Evolutionary conservation across 2,888 invertebrate species (phyloP), one percentile per base, ranked within the genome.

Genomic region (Limenitis camilla): DNA sequence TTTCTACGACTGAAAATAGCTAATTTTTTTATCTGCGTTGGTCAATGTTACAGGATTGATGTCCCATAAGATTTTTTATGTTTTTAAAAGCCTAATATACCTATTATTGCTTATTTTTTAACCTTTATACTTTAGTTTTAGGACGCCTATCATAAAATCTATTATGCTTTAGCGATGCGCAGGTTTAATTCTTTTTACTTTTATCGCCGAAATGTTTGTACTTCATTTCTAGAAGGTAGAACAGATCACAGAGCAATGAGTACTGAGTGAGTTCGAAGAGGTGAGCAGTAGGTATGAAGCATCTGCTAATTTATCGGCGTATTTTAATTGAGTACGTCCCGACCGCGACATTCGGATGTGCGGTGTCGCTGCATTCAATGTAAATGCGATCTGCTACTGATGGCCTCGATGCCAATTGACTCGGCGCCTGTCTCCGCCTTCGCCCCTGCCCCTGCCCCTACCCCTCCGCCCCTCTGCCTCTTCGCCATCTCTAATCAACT

Each of bases 251-350:
- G n/a, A n/a, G n/a, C n/a, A n/a, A n/a, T n/a, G n/a, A n/a, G n/a
- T 45, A 38, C 9, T 36, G 29, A 35, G 11, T 7, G 30, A 38
- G 45, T 30, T 8, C 27, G 6, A 6, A 40, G 28, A 31, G 11
- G n/a, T 10, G 6, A 19, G 32, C 35, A 35, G 9, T 27, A 10
- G 31, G 27, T 6, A 36, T 42, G 36, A 19, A 49, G 44, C 35
- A 42, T 71, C 74, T 69, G 78, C 70, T 82, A 81, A 84, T 83
- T 81, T 81, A 81, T 76, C 71, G 74, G 68, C 71, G 74, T 75
- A 81, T 82, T 84, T 84, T 84, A 85, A 84, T 83, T 82, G 80
- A 69, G 69, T 63, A 71, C 74, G 70, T 72, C 75, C 62, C 69
- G 71, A 64, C 63, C 75, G 62, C 69, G 71, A 64, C 63, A 65